phyloP scores from a whole-genome alignment of 2,113 vertebrate species.

The Prinia subflava region DNA sequence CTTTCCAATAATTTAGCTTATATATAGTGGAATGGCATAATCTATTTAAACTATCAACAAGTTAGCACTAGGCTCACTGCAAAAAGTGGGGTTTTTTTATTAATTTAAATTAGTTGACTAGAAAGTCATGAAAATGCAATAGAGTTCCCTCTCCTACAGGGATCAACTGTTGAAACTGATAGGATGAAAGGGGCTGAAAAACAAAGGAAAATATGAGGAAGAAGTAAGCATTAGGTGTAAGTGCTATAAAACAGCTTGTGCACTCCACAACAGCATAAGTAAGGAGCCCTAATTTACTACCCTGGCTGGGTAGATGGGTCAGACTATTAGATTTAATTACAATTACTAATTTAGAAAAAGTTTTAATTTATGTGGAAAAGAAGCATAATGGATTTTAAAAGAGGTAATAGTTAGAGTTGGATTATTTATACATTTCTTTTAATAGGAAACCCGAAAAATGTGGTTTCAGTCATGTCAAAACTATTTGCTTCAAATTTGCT shows the following conservation, averaged over 20 bases:
- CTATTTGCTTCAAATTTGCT: constrained; percentile 37
- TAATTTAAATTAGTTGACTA: neutral
- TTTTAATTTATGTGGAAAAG: neutral
- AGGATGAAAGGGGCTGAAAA: neutral
- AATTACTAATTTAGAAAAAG: neutral
- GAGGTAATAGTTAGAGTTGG: neutral
- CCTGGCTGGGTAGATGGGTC: neutral
- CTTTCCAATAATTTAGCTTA: neutral
- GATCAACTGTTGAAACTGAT: neutral
- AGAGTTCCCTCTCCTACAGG: neutral
- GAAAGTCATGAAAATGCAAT: neutral
- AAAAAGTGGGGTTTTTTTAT: neutral
- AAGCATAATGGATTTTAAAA: neutral
- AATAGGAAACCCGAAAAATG: neutral
- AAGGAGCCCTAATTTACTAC: neutral
- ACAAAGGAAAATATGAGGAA: neutral
- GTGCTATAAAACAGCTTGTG: neutral
- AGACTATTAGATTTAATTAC: neutral
- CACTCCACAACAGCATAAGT: neutral
- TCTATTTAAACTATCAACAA: neutral
- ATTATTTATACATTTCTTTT: constrained; percentile 7
- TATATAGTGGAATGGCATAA: neutral
- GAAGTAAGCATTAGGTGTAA: neutral
- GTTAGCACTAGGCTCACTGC: neutral
- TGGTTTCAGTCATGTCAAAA: constrained; percentile 37